Evolutionary conservation across 2,113 vertebrate genomes (phyloP).

Genomic region (Labrus mixtus): DNA sequence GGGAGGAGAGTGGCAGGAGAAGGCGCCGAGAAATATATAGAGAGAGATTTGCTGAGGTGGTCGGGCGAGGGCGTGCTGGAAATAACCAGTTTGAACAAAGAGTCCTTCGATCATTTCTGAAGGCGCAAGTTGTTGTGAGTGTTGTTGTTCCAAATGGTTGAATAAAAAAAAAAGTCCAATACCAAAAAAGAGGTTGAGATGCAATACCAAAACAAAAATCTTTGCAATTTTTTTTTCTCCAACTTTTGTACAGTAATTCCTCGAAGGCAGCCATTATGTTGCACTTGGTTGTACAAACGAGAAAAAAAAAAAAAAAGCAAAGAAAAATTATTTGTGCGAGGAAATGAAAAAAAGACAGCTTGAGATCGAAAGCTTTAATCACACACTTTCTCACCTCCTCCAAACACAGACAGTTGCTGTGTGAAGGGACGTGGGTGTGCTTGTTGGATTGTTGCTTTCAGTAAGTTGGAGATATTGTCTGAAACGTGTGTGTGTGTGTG

Average conservation of each 20-base stretch:
- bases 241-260: neutral
- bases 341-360: neutral
- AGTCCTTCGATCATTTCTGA: neutral
- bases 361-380: neutral
- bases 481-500: neutral
- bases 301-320: neutral
- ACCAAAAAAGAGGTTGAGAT: constrained; percentile 5
- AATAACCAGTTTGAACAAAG: constrained; percentile 5
- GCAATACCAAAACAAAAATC: neutral
- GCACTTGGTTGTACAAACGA: constrained; percentile 1
- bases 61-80: neutral
- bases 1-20: constrained; percentile 1
- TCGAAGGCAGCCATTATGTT: constrained; percentile 16
- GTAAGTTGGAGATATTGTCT: neutral
- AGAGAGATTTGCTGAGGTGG: neutral
- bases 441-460: neutral
- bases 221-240: neutral
- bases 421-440: neutral
- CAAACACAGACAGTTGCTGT: neutral
- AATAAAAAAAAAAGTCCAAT: neutral
- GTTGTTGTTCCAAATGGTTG: neutral
- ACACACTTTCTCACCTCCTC: neutral
- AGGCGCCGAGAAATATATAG: neutral
- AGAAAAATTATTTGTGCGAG: constrained; percentile 8
- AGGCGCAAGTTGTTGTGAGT: constrained; percentile 7